Evolutionary conservation across 2,797 vertebrate genomes (phyloP).

Genomic region (Periparus ater): DNA sequence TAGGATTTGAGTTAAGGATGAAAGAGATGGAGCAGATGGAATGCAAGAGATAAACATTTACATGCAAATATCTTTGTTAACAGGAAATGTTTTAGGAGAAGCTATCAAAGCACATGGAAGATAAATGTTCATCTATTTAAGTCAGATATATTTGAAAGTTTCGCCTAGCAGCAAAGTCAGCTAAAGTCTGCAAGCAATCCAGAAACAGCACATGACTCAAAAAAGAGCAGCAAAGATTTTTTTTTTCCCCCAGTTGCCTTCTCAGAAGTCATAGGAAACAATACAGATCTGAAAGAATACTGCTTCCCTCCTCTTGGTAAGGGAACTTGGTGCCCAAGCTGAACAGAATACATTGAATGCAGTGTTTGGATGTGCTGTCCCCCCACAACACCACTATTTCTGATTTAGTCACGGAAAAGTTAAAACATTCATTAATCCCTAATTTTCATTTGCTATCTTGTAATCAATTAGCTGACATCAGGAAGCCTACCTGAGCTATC

Average conservation of each 20-base stretch:
- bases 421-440: background rate
- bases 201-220: background rate
- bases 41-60: constrained; percentile 32
- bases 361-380: background rate
- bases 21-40: constrained; percentile 24
- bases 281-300: background rate
- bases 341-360: background rate
- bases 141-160: constrained; percentile 6
- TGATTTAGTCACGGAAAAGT: background rate
- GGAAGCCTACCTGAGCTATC: background rate
- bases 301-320: background rate
- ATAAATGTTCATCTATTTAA: background rate
- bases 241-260: background rate
- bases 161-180: constrained; percentile 12
- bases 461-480: background rate
- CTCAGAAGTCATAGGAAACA: background rate
- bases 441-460: background rate
- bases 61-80: constrained; percentile 37
- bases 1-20: constrained; percentile 25
- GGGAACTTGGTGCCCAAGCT: background rate
- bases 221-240: background rate
- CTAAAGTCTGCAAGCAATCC: background rate
- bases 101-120: background rate
- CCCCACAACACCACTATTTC: background rate
- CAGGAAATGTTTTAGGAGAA: background rate